phyloP scores from a whole-genome alignment of 2,797 vertebrate genomes.

The Sylvilagus floridanus region DNA sequence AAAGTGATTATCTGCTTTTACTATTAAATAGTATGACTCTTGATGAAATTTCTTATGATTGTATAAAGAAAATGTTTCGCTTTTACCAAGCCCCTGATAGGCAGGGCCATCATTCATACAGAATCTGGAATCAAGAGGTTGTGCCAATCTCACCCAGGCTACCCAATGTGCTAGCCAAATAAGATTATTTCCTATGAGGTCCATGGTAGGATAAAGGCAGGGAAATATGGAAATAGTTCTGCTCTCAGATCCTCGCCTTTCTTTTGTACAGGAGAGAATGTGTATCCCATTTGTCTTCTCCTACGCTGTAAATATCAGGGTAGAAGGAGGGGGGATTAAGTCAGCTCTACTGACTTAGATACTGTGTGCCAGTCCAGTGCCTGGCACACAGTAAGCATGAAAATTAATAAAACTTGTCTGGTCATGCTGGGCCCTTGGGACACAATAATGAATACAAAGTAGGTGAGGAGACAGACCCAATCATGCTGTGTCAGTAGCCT shows the following conservation, averaged over 20 bases:
- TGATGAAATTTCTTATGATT: conserved; percentile 20
- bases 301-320: not conserved
- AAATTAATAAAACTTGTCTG: not conserved
- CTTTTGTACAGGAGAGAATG: not conserved
- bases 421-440: not conserved
- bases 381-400: conserved; percentile 15
- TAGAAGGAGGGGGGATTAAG: not conserved
- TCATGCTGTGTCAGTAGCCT: not conserved
- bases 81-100: conserved; percentile 52
- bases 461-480: not conserved
- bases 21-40: conserved; percentile 21
- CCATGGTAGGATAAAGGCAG: conserved; percentile 11
- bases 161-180: not conserved
- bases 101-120: conserved; percentile 5
- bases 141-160: not conserved
- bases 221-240: not conserved
- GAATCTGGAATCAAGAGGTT: not conserved
- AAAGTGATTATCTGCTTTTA: conserved; percentile 54
- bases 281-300: conserved; percentile 6
- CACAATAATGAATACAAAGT: not conserved
- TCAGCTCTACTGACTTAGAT: conserved; percentile 8
- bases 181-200: conserved; percentile 7
- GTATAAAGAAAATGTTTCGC: conserved; percentile 21
- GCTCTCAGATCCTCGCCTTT: not conserved
- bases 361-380: no score